phyloP scores from a whole-genome alignment of 1,140 invertebrate genomes.

The Akabosia matsudoensis region DNA sequence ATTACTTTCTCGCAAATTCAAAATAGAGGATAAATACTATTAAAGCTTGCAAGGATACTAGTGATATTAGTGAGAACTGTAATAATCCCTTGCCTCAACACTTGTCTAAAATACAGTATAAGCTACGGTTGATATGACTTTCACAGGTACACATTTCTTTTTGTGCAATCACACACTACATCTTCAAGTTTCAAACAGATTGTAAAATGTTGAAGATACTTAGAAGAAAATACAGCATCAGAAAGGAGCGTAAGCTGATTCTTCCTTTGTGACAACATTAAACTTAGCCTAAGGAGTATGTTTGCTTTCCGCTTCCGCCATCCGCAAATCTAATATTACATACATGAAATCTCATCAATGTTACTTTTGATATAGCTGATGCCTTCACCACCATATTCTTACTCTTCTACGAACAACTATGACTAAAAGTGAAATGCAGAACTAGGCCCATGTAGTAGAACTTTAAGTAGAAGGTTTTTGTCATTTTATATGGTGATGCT shows the following conservation, averaged over 20 bases:
- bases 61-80: too few relatives aligned
- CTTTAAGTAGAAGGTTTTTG: too few relatives aligned
- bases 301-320: not conserved
- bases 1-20: too few relatives aligned
- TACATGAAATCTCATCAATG: not conserved
- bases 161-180: not conserved
- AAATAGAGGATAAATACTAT: too few relatives aligned
- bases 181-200: not conserved
- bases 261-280: slow-evolving; percentile 9
- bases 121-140: too few relatives aligned
- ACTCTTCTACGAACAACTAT: not conserved
- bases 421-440: too few relatives aligned
- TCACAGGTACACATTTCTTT: not conserved
- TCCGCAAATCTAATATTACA: not conserved
- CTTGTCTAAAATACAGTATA: too few relatives aligned
- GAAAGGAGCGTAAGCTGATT: slow-evolving; percentile 12
- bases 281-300: slow-evolving; percentile 3
- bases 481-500: too few relatives aligned
- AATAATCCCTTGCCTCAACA: too few relatives aligned
- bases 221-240: not conserved
- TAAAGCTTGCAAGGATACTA: too few relatives aligned
- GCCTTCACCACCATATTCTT: not conserved
- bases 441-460: too few relatives aligned
- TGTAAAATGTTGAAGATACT: not conserved
- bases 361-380: not conserved